Base-by-base conservation (phyloP, 2,797 vertebrate genomes). In the Melanitta fusca region DNA sequence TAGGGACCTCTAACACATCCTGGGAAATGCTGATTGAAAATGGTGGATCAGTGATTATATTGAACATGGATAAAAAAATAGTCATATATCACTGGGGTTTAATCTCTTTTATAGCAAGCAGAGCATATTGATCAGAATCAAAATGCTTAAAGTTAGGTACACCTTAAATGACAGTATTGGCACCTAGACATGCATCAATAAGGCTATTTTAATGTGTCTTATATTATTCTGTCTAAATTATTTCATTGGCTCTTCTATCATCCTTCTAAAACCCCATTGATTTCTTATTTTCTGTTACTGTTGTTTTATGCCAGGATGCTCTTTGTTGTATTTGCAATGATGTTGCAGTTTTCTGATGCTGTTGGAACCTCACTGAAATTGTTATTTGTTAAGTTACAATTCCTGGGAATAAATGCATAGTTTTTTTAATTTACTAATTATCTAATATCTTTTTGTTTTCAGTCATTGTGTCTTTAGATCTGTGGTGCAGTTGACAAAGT, bases 11-110 rank as follows among this genome's bases (percentile, higher is more conserved):
- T 91, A 38, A 80, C 80, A 72, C 0, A 1, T 73, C 80, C 77
- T 93, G 95, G 75, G 66, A 96, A 96, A 77, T 75, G 24, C 47
- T 91, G 78, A 91, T 72, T 74, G 89, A 95, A 96, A 91, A 93
- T 77, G 45, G 80, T 83, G 65, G 57, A 73, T 94, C 85, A 41
- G 75, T 0, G 2, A 77, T 89, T 73, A 56, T 71, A 75, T 28
- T 92, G 89, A 66, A 61, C 39, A 32, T 11, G 51, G 60, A 85
- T 89, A 83, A 94, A 96, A 51, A 91, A 66, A n/a, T 61, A 38
- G 57, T 94, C 51, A 79, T 95, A 93, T 85, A 91, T 97, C 80
- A 96, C 36, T 61, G 17, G 12, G n/a, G 16, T 60, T 95, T 93
- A 94, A 95, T 95, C 43, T 94, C 45, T 81, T 93, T 88, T 82